These are phyloP conservation scores for Tetranychus truncatus DNA, from an alignment of 2,888 invertebrate species.

Conservation along the genomic window DNA sequence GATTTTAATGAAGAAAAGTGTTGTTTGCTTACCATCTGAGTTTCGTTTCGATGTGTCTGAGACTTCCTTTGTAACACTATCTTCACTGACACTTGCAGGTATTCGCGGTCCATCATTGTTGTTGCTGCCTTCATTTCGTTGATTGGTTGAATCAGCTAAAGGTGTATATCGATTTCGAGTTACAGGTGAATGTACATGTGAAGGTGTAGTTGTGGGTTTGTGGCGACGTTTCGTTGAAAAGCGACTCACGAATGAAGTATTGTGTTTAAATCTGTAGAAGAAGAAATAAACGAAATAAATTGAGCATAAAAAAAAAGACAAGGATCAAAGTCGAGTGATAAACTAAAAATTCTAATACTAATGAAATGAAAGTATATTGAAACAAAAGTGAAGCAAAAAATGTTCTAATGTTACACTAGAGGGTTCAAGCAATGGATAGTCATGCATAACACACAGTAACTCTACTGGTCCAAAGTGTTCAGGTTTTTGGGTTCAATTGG, in stretches of 20 bases:
- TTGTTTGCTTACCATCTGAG: slow-evolving; percentile 54
- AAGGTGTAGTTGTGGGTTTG: slow-evolving; percentile 28
- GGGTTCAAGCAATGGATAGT: too few species aligned
- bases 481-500: too few species aligned
- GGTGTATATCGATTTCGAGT: slow-evolving; percentile 3
- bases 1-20: not conserved
- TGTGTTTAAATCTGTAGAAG: slow-evolving; percentile 62
- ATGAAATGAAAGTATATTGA: too few species aligned
- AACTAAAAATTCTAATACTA: too few species aligned
- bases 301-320: too few species aligned
- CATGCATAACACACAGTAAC: too few species aligned
- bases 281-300: not conserved
- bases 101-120: slow-evolving; percentile 23
- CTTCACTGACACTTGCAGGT: slow-evolving; percentile 52
- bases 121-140: not conserved
- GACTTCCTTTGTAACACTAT: slow-evolving; percentile 45
- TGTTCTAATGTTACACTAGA: too few species aligned
- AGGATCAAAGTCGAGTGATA: too few species aligned
- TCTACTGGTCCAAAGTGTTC: not conserved
- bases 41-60: slow-evolving; percentile 58
- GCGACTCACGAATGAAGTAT: slow-evolving; percentile 75
- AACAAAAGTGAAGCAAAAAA: too few species aligned
- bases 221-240: slow-evolving; percentile 61
- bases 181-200: slow-evolving; percentile 23
- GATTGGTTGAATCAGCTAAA: not conserved